phyloP scores from a whole-genome alignment of 2,888 invertebrate species.

The Papilio elwesi region DNA sequence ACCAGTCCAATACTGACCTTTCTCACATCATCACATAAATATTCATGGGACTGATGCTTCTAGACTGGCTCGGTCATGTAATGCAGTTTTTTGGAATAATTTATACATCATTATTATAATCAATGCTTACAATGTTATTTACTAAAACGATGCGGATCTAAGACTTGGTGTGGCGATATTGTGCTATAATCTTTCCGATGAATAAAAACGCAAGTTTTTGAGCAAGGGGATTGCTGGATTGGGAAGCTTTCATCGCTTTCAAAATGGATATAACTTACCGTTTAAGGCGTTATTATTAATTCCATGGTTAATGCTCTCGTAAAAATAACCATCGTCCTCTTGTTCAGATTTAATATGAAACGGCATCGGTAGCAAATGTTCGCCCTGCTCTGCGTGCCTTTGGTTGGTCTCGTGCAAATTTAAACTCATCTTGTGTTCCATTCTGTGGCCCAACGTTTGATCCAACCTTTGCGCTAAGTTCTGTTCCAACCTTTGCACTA shows the following conservation, averaged over 20 bases:
- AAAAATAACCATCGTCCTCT: constrained; percentile 75
- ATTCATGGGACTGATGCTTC: constrained; percentile 36
- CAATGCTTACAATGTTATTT: constrained; percentile 30
- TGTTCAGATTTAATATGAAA: constrained; percentile 77
- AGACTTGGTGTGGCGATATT: neutral
- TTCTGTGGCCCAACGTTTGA: constrained; percentile 46
- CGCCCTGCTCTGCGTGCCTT: constrained; percentile 55
- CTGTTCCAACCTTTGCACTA: constrained; percentile 53
- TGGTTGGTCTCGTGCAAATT: constrained; percentile 50
- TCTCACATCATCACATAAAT: constrained; percentile 41
- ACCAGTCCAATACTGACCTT: constrained; percentile 49
- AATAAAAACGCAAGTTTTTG: too few species aligned
- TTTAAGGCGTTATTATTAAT: constrained; percentile 57
- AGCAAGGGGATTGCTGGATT: too few species aligned
- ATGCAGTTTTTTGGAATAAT: constrained; percentile 30
- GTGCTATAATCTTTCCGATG: too few species aligned
- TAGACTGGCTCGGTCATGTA: constrained; percentile 11
- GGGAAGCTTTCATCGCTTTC: too few species aligned
- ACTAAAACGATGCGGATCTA: constrained; percentile 26
- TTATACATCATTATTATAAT: constrained; percentile 34
- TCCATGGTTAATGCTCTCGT: constrained; percentile 65
- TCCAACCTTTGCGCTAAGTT: constrained; percentile 50
- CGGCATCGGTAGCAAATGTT: constrained; percentile 65
- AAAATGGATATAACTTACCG: constrained; percentile 57
- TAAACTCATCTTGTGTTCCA: constrained; percentile 47